These are phyloP conservation scores for Trichacis sp. DNA, from an alignment of 2,888 invertebrate species.

Conservation along the genomic window DNA sequence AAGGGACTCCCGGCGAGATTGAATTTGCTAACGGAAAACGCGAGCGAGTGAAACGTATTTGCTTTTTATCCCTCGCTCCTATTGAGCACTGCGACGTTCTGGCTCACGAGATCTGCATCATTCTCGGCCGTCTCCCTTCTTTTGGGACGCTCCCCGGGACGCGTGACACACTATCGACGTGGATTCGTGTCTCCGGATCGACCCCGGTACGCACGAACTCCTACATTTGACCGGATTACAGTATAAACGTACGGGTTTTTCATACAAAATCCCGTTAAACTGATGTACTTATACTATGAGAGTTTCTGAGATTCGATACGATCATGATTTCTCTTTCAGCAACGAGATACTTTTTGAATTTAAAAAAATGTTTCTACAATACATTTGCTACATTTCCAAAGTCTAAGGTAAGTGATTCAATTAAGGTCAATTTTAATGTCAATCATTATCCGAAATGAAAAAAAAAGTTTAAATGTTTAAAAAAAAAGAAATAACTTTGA, in stretches of 20 bases:
- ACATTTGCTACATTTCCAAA: too few species aligned
- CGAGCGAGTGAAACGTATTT: slow-evolving; percentile 68
- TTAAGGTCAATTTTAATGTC: too few species aligned
- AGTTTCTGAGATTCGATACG: too few species aligned
- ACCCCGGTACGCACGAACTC: slow-evolving; percentile 44
- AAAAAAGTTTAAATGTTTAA: too few species aligned
- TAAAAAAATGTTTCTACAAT: slow-evolving; percentile 21
- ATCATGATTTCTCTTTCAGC: not conserved
- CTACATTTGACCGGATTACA: slow-evolving; percentile 57
- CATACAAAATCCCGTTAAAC: slow-evolving; percentile 51
- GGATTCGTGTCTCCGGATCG: slow-evolving; percentile 31
- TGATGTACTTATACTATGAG: slow-evolving; percentile 46
- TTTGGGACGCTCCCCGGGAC: slow-evolving; percentile 15
- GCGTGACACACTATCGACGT: slow-evolving; percentile 26
- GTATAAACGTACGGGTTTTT: slow-evolving; percentile 46
- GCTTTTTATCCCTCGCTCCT: slow-evolving; percentile 66
- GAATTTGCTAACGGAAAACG: slow-evolving; percentile 68
- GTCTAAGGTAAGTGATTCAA: too few species aligned
- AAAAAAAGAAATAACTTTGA: too few species aligned
- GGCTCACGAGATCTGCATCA: slow-evolving; percentile 42
- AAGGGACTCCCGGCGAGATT: slow-evolving; percentile 66
- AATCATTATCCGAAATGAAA: too few species aligned
- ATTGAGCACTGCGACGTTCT: slow-evolving; percentile 56
- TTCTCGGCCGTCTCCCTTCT: slow-evolving; percentile 34
- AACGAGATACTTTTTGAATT: not conserved